Evolutionary conservation across 2,888 invertebrate genomes (phyloP).

Genomic region (Trilocha varians): DNA sequence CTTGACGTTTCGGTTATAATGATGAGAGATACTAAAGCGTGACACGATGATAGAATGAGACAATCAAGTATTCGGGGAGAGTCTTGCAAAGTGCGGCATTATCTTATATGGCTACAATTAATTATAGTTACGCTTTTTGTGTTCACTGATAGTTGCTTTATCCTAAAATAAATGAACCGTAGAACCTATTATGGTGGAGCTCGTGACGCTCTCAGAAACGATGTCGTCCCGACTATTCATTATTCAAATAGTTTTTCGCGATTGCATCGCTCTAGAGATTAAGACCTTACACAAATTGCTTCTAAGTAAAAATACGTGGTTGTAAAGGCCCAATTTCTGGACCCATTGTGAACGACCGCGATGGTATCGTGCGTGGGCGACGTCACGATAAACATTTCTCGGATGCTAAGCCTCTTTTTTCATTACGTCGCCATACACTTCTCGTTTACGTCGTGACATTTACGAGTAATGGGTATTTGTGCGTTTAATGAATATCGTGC

Average conservation of each 20-base stretch:
- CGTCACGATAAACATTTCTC: slow-evolving; percentile 46
- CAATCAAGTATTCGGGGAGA: slow-evolving; percentile 15
- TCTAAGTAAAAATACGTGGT: slow-evolving; percentile 33
- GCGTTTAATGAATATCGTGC: slow-evolving; percentile 45
- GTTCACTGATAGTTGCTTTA: slow-evolving; percentile 9
- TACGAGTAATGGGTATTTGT: slow-evolving; percentile 29
- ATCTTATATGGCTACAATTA: slow-evolving; percentile 13
- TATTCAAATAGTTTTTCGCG: slow-evolving; percentile 4
- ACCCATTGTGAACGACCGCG: slow-evolving; percentile 37
- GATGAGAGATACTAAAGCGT: slow-evolving; percentile 18
- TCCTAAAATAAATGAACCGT: neutral
- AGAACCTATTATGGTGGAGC: neutral
- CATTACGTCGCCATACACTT: slow-evolving; percentile 22
- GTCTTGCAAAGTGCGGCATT: slow-evolving; percentile 8
- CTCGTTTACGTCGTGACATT: slow-evolving; percentile 35
- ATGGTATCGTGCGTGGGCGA: slow-evolving; percentile 54
- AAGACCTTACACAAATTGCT: slow-evolving; percentile 29
- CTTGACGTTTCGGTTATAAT: slow-evolving; percentile 22
- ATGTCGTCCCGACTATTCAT: neutral
- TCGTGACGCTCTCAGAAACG: neutral
- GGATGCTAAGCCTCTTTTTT: slow-evolving; percentile 32
- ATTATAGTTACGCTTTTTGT: slow-evolving; percentile 10
- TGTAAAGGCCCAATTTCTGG: slow-evolving; percentile 39
- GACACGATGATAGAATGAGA: slow-evolving; percentile 18
- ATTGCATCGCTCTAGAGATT: slow-evolving; percentile 20